Evolutionary conservation across 2,113 vertebrate genomes (phyloP), one percentile per base, ranked within the genome.

Genomic region (Rhipidura dahli): DNA sequence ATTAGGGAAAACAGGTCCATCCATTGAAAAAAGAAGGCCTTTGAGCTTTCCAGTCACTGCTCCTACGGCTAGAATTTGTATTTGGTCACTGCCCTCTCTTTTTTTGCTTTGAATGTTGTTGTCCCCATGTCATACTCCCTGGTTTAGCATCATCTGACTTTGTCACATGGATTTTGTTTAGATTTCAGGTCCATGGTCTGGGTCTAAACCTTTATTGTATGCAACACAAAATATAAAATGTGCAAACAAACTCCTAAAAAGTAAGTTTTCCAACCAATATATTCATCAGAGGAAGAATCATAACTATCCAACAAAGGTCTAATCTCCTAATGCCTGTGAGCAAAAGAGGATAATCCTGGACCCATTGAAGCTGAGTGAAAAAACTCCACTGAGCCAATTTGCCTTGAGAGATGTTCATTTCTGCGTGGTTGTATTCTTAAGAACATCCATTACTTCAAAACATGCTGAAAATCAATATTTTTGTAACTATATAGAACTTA

Each of bases 391-490:
- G 64, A 89, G 47, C 51, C 57, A 42, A 37, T 95, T 93, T 92
- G n/a, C 87, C 73, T 75, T 9, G 0, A 95, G 53, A 93, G 21
- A 40, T 2, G 23, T n/a, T 95, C 3, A 3, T 61, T 94, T 92
- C 91, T 91, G 63, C 0, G 1, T 79, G 70, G 70, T 57, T 76
- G 33, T 53, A 20, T 72, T 89, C 73, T 94, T 85, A 76, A 93
- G 69, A 85, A 26, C 57, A 89, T 79, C 59, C 39, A 60, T 93
- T 87, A 76, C 57, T 93, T 85, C 61, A 82, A 95, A 95, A 84
- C 42, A 60, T 16, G 44, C 54, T 79, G 47, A 91, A 96, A 94
- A 95, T 84, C 89, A 95, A 85, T 92, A 85, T 76, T 85, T 93
- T 91, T 89, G 42, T 89, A 93, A 87, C 65, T 72, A 83, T 65